A percentile compares a stretch with the other conserved stretches of the same genome.
Conservation (phyloP, 2,797 vertebrate genomes). For the Ctenopoma kingsleyae region DNA sequence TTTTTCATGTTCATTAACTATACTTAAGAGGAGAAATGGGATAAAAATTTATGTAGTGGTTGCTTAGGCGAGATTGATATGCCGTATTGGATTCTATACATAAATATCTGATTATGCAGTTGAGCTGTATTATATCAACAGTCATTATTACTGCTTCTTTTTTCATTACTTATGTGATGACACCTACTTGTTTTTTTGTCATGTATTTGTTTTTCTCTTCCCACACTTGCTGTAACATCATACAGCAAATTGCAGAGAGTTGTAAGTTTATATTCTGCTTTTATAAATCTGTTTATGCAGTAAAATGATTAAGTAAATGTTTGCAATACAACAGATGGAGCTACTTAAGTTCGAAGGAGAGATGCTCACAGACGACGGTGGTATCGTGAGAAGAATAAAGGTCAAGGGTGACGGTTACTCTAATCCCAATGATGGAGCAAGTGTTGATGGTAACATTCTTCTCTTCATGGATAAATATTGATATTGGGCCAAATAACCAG, state of each 20-base stretch:
- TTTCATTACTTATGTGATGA: conserved; percentile 11
- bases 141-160: conserved; percentile 15
- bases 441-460: conserved; percentile 87
- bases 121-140: neutral
- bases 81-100: neutral
- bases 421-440: conserved; percentile 93
- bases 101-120: neutral
- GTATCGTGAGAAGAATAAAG: conserved; percentile 93
- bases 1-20: neutral
- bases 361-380: conserved; percentile 91
- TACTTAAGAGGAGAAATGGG: neutral
- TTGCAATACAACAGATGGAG: conserved; percentile 78
- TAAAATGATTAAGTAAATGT: conserved; percentile 18
- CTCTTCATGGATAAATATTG: neutral
- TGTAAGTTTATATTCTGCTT: conserved; percentile 33
- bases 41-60: neutral
- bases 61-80: neutral
- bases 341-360: conserved; percentile 94
- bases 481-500: neutral
- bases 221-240: conserved; percentile 36
- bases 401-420: conserved; percentile 93
- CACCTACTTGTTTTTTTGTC: conserved; percentile 48
- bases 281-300: neutral
- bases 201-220: conserved; percentile 34
- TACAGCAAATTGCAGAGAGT: conserved; percentile 2